Evolutionary conservation across 2,113 vertebrate species (phyloP).

Genomic region (Mola mola): DNA sequence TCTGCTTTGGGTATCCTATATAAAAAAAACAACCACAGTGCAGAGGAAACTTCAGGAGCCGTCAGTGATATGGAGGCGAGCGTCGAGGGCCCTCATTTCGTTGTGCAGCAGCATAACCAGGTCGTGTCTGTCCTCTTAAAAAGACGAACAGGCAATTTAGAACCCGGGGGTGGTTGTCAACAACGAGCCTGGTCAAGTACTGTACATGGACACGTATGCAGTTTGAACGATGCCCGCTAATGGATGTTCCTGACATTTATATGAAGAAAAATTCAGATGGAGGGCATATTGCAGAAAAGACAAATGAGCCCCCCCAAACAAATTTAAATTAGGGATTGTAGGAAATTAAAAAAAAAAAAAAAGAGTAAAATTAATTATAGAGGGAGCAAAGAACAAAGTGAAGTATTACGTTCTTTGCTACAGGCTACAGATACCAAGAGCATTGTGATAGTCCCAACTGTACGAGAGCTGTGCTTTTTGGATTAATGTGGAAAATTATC

Average conservation of each 20-base stretch:
- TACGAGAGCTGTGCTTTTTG: slow-evolving; percentile 6
- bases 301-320: slow-evolving; percentile 3
- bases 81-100: slow-evolving; percentile 22
- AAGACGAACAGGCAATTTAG: slow-evolving; percentile 31
- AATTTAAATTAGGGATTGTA: not conserved
- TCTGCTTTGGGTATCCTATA: too few species aligned
- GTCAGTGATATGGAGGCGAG: too few species aligned
- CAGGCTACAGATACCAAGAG: slow-evolving; percentile 21
- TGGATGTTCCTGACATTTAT: slow-evolving; percentile 23
- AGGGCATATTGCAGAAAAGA: slow-evolving; percentile 2
- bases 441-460: slow-evolving; percentile 7
- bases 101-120: slow-evolving; percentile 59
- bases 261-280: too few species aligned
- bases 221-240: slow-evolving; percentile 30
- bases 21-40: too few species aligned
- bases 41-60: too few species aligned
- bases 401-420: slow-evolving; percentile 9
- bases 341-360: not conserved
- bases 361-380: slow-evolving; percentile 10
- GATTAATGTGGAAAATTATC: slow-evolving; percentile 51
- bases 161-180: slow-evolving; percentile 25
- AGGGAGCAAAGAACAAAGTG: slow-evolving; percentile 19
- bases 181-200: slow-evolving; percentile 22
- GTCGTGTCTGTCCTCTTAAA: slow-evolving; percentile 52
- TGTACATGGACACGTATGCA: not conserved